Evolutionary conservation across 2,113 vertebrate genomes (phyloP).

Genomic region (Bubo bubo): DNA sequence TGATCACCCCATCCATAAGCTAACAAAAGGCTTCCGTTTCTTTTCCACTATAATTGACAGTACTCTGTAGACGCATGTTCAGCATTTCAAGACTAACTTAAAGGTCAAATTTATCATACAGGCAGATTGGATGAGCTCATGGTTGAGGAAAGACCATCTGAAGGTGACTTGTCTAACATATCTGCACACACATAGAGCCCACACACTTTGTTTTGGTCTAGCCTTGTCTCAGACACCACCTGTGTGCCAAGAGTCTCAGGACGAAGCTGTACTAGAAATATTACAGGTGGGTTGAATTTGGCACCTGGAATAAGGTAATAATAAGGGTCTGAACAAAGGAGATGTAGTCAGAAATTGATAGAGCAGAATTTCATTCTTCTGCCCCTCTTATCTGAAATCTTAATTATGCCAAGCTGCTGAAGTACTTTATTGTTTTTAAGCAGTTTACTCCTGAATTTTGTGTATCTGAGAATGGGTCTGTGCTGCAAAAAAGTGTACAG

Average conservation of each 20-base stretch:
- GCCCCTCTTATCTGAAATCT: not conserved
- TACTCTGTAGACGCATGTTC: not conserved
- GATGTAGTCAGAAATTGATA: not conserved
- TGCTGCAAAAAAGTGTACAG: not conserved
- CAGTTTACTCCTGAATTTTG: not conserved
- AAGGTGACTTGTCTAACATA: not conserved
- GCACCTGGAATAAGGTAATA: not conserved
- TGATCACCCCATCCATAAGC: not conserved
- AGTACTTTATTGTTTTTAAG: not conserved
- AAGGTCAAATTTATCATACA: not conserved
- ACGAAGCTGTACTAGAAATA: not conserved
- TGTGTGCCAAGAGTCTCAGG: not conserved
- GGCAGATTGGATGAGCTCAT: not conserved
- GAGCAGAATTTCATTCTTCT: not conserved
- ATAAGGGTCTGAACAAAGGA: not conserved
- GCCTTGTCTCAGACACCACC: not conserved
- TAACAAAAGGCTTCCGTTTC: conserved; percentile 32
- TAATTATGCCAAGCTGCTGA: not conserved
- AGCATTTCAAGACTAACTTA: not conserved
- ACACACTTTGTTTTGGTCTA: not conserved
- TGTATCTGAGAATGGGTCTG: too few relatives aligned
- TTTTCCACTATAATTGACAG: not conserved
- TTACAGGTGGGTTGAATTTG: not conserved
- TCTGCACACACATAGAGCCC: not conserved
- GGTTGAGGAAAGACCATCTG: not conserved